Evolutionary conservation across 1,140 invertebrate species (phyloP), one percentile per base, ranked within the genome.

Genomic region (Notospermus geniculatus): DNA sequence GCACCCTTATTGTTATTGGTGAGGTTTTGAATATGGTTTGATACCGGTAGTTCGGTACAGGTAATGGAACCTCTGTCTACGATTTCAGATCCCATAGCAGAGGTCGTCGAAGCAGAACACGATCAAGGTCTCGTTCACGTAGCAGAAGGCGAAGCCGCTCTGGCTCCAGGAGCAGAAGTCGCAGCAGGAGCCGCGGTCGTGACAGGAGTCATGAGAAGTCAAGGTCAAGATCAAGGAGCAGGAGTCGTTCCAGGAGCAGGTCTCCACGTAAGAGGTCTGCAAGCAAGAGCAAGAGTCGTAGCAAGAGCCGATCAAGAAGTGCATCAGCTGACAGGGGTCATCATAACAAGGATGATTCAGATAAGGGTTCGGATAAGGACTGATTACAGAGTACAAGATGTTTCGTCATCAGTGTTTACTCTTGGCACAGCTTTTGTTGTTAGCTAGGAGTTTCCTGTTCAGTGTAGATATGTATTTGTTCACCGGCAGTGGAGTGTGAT

Each of bases 71-170:
- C 15, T 4, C 32, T 36, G 32, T 36, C 15, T 36, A n/a, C 32
- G 4, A 15, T 36, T 36, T 71, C 66, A 82, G 81, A 68, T 75
- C 73, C n/a, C 69, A 88, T 82, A 78, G 86, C 54, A 89, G 89
- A 70, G 90, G 89, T 32, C 86, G 86, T 53, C 25, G 23, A 25
- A 22, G 63, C 7, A 17, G 15, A 2, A 11, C 25, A 2, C 9
- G 22, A 19, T 36, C 32, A 15, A 36, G 32, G 32, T 36, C 32
- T 4, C 28, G 53, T 4, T 15, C 25, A 7, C n/a, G 36, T 2
- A 55, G 60, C 22, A 46, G 57, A 22, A 59, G 57, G 57, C 19
- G 41, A 27, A 22, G 59, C 22, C 46, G 25, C 46, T 13, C 23
- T 36, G 19, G 43, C n/a, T 25, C 30, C 27, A 39, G 58, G 19